A percentile compares a stretch with the other conserved stretches of the same genome.
phyloP scores from a whole-genome alignment of 2,888 invertebrate species.

The Eudasyphora cyanicolor region DNA sequence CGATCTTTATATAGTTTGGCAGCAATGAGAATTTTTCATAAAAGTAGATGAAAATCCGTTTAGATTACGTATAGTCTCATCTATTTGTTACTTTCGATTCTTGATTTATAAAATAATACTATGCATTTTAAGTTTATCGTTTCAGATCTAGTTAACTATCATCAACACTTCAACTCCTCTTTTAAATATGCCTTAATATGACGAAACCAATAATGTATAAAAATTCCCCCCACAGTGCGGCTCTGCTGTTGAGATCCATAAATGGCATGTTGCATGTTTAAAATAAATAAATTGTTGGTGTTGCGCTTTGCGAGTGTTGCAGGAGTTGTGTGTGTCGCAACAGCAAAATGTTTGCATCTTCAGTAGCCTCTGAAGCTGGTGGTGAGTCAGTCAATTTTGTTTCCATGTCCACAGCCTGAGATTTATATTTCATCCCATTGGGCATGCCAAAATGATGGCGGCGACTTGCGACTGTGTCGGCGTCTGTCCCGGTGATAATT shows the following conservation, averaged over 20 bases:
- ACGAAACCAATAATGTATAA: no score
- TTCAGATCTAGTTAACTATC: no score
- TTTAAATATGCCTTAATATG: no score
- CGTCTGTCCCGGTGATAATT: conserved; percentile 54
- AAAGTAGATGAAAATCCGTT: no score
- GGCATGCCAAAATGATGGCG: not conserved
- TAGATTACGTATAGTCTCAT: no score
- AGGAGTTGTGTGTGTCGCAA: conserved; percentile 55
- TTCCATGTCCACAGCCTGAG: not conserved
- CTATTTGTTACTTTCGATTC: no score
- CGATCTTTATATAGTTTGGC: no score
- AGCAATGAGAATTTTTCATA: no score
- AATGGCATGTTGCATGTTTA: conserved; percentile 60
- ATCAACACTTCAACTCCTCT: no score
- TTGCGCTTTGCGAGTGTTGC: conserved; percentile 53
- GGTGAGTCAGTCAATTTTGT: not conserved
- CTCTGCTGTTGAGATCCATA: conserved; percentile 11
- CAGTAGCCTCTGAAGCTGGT: conserved; percentile 51
- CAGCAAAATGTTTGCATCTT: conserved; percentile 54
- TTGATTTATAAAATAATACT: no score
- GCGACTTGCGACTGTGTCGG: conserved; percentile 29
- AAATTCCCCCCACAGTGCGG: not conserved
- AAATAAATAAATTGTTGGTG: conserved; percentile 60
- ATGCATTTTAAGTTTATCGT: no score
- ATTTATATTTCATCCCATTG: conserved; percentile 15